Evolutionary conservation across 2,888 invertebrate genomes (phyloP), one percentile per base, ranked within the genome.

Genomic region (Callyntrura sp.): DNA sequence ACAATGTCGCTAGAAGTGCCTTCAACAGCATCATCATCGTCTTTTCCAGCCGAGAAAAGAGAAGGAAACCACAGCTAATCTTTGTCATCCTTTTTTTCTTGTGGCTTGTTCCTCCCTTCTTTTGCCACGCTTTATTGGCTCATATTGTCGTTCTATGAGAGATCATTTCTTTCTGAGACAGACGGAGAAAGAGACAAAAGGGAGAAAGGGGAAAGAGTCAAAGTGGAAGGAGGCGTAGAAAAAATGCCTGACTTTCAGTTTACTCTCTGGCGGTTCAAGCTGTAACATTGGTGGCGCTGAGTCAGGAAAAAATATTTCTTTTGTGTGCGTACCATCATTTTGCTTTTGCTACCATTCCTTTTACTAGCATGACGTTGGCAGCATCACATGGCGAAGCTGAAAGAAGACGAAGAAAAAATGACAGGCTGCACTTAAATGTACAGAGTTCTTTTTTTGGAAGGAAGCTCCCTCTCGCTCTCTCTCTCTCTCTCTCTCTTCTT

Each of bases 11-110:
- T 17, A 79, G 23, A 9, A 76, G 12, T 51, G 23, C 70, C 35
- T 17, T n/a, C 51, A 51, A 1, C 35, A 79, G n/a, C 79, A 57
- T 48, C 51, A 25, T 28, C 43, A 20, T 11, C 76, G 11, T 6
- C 35, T 6, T 35, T 35, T 35, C 25, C 78, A 48, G n/a, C 25
- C 12, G 17, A 25, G 79, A 28, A 57, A 62, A 62, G 12, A 70
- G 43, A 35, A 70, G 48, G 84, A 62, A 76, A 82, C 82, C 88
- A 45, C 82, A 88, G 88, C 88, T 83, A 88, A 88, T 88, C 88
- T 83, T 83, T 83, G 82, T 88, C 76, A 70, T 62, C 87, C 25
- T 55, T 86, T 79, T 62, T 79, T 65, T 62, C 28, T 43, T 45
- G 25, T 43, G 3, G 35, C 48, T 68, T 78, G 65, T 57, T 20